Evolutionary conservation across 2,888 invertebrate genomes (phyloP), one percentile per base, ranked within the genome.

Genomic region (Nymphalis urticae): DNA sequence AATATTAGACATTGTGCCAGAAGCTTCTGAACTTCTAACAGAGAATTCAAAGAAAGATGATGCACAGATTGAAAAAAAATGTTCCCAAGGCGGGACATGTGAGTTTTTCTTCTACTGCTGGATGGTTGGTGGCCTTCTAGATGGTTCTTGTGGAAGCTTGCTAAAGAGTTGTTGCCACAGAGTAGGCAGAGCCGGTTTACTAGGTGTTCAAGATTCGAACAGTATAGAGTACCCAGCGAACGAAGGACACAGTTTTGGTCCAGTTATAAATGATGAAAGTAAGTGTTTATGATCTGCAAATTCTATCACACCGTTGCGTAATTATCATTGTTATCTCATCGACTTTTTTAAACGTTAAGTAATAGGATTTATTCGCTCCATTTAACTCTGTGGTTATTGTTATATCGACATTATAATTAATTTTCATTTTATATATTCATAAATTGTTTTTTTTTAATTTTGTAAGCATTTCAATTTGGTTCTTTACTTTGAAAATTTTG

Each of bases 101-200:
- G 97, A 97, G 89, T 97, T 97, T 93, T 97, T 97, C 94, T 94
- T 97, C 82, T 95, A 96, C 89, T 98, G 97, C 92, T 98, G 97
- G 97, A 95, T 97, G 94, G 95, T 96, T 71, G 97, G 97, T 77
- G 97, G 97, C 71, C 93, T 97, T 69, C 93, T 97, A 82, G 97
- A 97, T 81, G 97, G 97, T 75, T 95, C 96, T 75, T 98, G 97
- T 87, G 95, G 95, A 76, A 95, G 96, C 73, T 93, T 97, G 75
- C 93, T 97, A 77, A 96, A 95, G 84, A 97, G 97, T 75, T 98
- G 97, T 94, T 98, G 97, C 89, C 96, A 96, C 85, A 95, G 96
- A 87, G 94, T 94, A 69, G 95, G 95, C 17, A 95, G 95, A 83
- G 93, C 95, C 72, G 95, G 95, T 69, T 80, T 91, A 10, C 90